A percentile compares a stretch with the other conserved stretches of the same genome.
These are phyloP conservation scores for Nephrocerus scutellatus DNA, from an alignment of 2,888 invertebrate species.

Conservation along the genomic window DNA sequence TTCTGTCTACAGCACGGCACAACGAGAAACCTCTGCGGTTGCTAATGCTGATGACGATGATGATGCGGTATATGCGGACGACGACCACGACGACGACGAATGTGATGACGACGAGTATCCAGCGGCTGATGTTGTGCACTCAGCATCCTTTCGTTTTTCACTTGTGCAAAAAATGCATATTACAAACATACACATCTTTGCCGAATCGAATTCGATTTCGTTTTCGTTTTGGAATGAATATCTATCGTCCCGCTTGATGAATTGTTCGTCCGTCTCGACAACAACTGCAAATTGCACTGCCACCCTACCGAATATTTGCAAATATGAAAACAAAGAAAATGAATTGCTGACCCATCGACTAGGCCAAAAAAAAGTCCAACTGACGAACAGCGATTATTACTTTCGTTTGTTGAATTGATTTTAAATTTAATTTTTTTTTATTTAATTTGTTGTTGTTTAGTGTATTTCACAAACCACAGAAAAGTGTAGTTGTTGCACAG, in stretches of 20 bases:
- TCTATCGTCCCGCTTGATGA: constrained; percentile 1
- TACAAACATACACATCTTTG: constrained; percentile 32
- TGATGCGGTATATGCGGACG: constrained; percentile 12
- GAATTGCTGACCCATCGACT: too few relatives aligned
- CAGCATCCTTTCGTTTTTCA: constrained; percentile 30
- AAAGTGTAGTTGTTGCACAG: too few relatives aligned
- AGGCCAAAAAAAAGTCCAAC: too few relatives aligned
- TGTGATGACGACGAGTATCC: constrained; percentile 24
- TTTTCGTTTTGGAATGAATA: constrained; percentile 17
- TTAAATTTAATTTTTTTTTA: too few relatives aligned
- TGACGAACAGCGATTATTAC: too few relatives aligned
- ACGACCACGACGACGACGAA: constrained; percentile 17
- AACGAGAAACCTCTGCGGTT: constrained; percentile 9
- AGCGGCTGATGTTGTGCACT: constrained; percentile 17
- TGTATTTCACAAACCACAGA: too few relatives aligned
- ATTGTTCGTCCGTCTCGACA: constrained; percentile 1
- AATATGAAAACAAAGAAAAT: too few relatives aligned
- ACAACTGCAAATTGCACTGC: too few relatives aligned
- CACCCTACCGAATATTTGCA: too few relatives aligned
- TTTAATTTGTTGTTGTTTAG: too few relatives aligned
- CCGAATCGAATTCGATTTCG: too few relatives aligned
- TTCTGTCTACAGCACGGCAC: constrained; percentile 9
- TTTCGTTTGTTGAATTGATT: too few relatives aligned
- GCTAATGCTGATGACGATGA: constrained; percentile 15
- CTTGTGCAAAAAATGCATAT: constrained; percentile 31